Evolutionary conservation across 2,797 vertebrate genomes (phyloP).

Genomic region (Fringilla coelebs): DNA sequence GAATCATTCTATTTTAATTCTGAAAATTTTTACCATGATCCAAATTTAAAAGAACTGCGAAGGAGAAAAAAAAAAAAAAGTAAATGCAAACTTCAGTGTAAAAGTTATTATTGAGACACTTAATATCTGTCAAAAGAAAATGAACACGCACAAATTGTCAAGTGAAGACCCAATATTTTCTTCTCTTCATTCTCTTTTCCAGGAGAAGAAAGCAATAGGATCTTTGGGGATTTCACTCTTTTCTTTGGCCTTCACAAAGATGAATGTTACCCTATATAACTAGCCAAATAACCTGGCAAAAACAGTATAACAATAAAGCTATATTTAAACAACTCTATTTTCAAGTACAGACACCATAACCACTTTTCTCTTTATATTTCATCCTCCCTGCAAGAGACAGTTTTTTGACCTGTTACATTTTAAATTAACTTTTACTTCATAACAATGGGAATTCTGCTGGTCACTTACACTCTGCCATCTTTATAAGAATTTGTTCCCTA

Average conservation of each 20-base stretch:
- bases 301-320: background rate
- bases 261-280: background rate
- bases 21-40: background rate
- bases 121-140: background rate
- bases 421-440: background rate
- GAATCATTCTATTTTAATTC: background rate
- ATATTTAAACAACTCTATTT: slow-evolving; percentile 21
- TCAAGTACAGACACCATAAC: background rate
- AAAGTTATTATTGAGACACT: background rate
- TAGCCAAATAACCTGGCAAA: background rate
- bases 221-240: background rate
- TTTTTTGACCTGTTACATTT: background rate
- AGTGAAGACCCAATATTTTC: background rate
- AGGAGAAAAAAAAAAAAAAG: background rate
- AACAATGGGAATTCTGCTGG: background rate
- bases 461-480: background rate
- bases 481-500: background rate
- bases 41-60: background rate
- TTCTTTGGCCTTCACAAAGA: slow-evolving; percentile 3
- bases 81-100: background rate
- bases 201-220: background rate
- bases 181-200: background rate
- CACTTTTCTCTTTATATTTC: background rate
- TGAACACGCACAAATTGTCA: background rate
- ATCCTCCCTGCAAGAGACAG: background rate